These are phyloP conservation scores for Endotricha flammealis DNA, from an alignment of 2,888 invertebrate genomes.

Conservation along the genomic window DNA sequence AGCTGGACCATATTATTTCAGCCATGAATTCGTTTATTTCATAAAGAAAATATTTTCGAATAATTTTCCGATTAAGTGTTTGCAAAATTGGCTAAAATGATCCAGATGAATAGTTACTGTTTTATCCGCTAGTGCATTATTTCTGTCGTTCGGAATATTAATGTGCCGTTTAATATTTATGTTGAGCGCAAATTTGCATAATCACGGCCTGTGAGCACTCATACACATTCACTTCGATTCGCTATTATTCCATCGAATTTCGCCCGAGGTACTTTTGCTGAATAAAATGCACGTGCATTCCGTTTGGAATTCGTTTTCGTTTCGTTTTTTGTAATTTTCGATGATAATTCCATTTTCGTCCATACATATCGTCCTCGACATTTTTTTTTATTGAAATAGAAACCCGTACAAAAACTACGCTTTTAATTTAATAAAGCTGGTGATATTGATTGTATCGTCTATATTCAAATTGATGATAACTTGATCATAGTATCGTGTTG, in stretches of 20 bases:
- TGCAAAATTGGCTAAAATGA: constrained; percentile 9
- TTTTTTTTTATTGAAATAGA: not conserved
- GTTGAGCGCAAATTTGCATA: constrained; percentile 74
- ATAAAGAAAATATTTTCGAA: too few species aligned
- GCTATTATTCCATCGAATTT: constrained; percentile 70
- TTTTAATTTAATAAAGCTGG: not conserved
- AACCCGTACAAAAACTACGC: not conserved
- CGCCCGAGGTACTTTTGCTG: constrained; percentile 43
- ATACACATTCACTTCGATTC: constrained; percentile 48
- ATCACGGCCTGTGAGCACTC: constrained; percentile 67
- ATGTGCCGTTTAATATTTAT: constrained; percentile 76
- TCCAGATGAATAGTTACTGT: constrained; percentile 31
- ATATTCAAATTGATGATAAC: too few species aligned
- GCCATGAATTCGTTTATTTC: too few species aligned
- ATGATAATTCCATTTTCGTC: constrained; percentile 1
- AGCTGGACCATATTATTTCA: too few species aligned
- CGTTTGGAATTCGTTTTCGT: constrained; percentile 26
- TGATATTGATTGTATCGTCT: too few species aligned
- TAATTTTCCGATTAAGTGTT: not conserved
- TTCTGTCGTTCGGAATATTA: constrained; percentile 74
- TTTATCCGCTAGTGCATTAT: constrained; percentile 62
- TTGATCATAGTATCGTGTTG: too few species aligned
- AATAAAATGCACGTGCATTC: constrained; percentile 28
- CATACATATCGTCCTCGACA: not conserved
- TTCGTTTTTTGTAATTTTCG: constrained; percentile 2